Percentiles rank a stretch among this genome's conserved stretches.
These are phyloP conservation scores for Pagrus major DNA, from an alignment of 2,113 vertebrate species.

Conservation along the genomic window DNA sequence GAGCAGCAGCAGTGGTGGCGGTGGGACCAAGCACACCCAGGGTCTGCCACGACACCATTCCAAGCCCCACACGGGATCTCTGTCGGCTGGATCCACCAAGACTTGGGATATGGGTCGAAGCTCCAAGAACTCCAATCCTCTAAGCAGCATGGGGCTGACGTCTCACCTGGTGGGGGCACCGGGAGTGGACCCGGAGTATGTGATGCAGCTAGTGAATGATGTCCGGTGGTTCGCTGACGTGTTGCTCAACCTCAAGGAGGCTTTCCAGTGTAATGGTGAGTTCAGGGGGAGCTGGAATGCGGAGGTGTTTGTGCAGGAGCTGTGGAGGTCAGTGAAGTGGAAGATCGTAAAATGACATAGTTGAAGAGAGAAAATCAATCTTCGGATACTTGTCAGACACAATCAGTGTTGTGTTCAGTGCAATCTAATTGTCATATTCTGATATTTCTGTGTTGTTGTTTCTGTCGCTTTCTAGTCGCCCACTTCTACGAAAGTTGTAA, in stretches of 20 bases:
- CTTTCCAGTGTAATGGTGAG: slow-evolving; percentile 90
- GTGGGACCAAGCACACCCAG: slow-evolving; percentile 85
- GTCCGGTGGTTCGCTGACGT: slow-evolving; percentile 94
- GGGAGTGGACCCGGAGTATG: slow-evolving; percentile 91
- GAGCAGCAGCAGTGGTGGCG: slow-evolving; percentile 78
- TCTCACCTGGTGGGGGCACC: slow-evolving; percentile 84
- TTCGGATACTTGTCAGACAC: neutral
- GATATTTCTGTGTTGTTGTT: too few species aligned
- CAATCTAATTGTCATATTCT: neutral
- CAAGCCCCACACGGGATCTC: slow-evolving; percentile 81
- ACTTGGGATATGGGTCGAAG: slow-evolving; percentile 88
- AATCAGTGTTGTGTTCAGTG: neutral
- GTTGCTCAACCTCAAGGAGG: slow-evolving; percentile 93
- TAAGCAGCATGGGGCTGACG: slow-evolving; percentile 84
- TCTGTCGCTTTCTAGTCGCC: neutral
- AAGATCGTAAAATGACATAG: neutral
- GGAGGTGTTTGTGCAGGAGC: slow-evolving; percentile 42
- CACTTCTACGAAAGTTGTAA: neutral
- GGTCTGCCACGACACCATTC: slow-evolving; percentile 83
- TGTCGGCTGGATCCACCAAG: slow-evolving; percentile 80
- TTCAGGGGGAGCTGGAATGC: slow-evolving; percentile 86
- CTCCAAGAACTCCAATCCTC: slow-evolving; percentile 83
- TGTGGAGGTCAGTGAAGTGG: slow-evolving; percentile 4
- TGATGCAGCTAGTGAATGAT: slow-evolving; percentile 95
- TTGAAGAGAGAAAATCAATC: slow-evolving; percentile 12